Evolutionary conservation across 2,113 vertebrate genomes (phyloP).

Genomic region (Channa maculata): DNA sequence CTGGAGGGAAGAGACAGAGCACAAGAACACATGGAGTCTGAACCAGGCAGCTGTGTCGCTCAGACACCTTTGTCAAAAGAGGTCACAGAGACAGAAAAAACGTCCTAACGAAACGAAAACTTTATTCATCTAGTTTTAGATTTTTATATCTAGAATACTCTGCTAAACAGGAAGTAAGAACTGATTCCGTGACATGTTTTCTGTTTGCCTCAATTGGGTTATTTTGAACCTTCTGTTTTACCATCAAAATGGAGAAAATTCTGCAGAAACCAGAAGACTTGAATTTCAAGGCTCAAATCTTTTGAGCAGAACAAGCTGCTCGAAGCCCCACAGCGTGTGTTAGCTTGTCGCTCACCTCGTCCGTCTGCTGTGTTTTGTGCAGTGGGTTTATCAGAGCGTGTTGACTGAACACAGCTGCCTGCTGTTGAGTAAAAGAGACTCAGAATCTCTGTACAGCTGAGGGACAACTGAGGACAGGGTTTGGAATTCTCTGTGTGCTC

Average conservation of each 20-base stretch:
- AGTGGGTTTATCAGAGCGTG: background rate
- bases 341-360: background rate
- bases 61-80: background rate
- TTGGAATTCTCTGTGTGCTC: too few relatives aligned
- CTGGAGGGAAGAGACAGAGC: conserved; percentile 69
- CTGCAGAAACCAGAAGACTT: background rate
- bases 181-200: background rate
- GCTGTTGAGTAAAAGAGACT: background rate
- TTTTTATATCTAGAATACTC: background rate
- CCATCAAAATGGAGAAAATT: background rate
- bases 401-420: background rate
- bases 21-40: background rate
- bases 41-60: background rate
- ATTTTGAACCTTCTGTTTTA: background rate
- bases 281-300: background rate
- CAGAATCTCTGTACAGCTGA: too few relatives aligned
- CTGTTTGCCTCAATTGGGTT: too few relatives aligned
- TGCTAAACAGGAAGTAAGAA: background rate
- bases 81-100: background rate
- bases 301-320: background rate
- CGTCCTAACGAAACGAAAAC: too few relatives aligned
- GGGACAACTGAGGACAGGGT: too few relatives aligned
- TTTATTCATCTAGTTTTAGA: too few relatives aligned
- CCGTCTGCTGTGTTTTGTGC: background rate
- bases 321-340: background rate